Conservation (phyloP, 2,797 vertebrate genomes). For the Setipinna tenuifilis region DNA sequence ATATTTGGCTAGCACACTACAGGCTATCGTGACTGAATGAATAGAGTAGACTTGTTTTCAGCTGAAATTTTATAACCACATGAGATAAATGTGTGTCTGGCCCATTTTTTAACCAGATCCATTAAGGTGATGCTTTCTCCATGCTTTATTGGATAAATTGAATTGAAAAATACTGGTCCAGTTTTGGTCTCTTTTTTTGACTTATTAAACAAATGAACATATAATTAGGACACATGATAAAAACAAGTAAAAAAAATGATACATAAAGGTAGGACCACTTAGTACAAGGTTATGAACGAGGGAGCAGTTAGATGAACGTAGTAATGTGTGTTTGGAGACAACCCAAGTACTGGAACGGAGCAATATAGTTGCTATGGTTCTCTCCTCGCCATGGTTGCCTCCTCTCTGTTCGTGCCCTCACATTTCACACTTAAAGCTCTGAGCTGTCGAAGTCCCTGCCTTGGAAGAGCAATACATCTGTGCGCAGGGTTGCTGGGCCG, state of each 20-base stretch:
- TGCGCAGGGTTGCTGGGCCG: conserved; percentile 25
- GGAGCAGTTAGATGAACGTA: not conserved
- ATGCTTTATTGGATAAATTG: not conserved
- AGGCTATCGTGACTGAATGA: no score
- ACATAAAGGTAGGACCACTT: not conserved
- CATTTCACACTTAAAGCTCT: conserved; percentile 14
- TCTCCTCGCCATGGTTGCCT: not conserved
- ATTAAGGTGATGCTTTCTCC: not conserved
- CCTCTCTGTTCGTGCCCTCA: not conserved
- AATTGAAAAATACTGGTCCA: not conserved
- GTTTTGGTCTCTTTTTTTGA: not conserved
- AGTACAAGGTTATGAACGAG: not conserved
- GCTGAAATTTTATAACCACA: no score
- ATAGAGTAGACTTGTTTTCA: no score
- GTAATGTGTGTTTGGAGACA: not conserved
- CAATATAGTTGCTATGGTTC: conserved; percentile 1
- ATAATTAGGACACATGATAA: not conserved
- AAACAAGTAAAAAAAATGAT: not conserved
- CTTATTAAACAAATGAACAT: not conserved
- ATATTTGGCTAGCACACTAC: no score
- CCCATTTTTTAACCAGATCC: not conserved
- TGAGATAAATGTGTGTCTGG: not conserved
- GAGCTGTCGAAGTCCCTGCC: conserved; percentile 9
- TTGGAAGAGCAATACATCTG: conserved; percentile 26
- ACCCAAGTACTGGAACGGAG: not conserved